Conservation (phyloP, 2,888 invertebrate species). For the Monochamus alternatus region DNA sequence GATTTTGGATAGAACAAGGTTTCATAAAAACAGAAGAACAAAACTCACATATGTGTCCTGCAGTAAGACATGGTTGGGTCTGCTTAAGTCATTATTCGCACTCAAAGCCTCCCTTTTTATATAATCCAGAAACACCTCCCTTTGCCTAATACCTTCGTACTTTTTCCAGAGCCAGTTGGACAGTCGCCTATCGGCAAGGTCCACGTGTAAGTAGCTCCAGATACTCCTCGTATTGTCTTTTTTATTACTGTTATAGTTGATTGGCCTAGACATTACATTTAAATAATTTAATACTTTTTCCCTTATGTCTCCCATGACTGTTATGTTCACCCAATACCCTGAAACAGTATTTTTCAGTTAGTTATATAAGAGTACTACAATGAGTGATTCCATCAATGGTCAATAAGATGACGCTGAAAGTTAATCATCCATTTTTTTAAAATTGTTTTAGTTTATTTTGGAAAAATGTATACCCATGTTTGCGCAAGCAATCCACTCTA, state of each 20-base stretch:
- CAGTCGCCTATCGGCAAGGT: slow-evolving; percentile 90
- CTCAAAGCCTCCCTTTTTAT: slow-evolving; percentile 71
- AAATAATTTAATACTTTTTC: slow-evolving; percentile 96
- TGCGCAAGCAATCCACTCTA: slow-evolving; percentile 98
- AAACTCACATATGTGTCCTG: slow-evolving; percentile 59
- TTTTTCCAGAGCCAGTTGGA: slow-evolving; percentile 93
- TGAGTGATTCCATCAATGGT: no score
- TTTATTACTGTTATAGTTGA: slow-evolving; percentile 83
- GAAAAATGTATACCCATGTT: slow-evolving; percentile 79
- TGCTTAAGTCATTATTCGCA: slow-evolving; percentile 54
- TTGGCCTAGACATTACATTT: slow-evolving; percentile 94
- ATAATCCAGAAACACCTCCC: slow-evolving; percentile 80
- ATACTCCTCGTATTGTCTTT: slow-evolving; percentile 85
- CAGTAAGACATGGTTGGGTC: slow-evolving; percentile 58
- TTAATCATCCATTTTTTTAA: no score
- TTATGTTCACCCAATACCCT: slow-evolving; percentile 95
- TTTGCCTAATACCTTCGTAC: slow-evolving; percentile 85
- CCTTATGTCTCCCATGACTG: slow-evolving; percentile 94
- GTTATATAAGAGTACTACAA: no score
- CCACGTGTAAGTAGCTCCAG: slow-evolving; percentile 98
- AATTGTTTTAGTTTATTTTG: no score
- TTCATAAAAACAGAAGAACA: neutral
- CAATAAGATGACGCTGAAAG: no score
- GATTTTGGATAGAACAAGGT: no score
- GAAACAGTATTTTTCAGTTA: slow-evolving; percentile 60